These are phyloP conservation scores for Catocala fraxini DNA, from an alignment of 2,888 invertebrate genomes.

Conservation along the genomic window DNA sequence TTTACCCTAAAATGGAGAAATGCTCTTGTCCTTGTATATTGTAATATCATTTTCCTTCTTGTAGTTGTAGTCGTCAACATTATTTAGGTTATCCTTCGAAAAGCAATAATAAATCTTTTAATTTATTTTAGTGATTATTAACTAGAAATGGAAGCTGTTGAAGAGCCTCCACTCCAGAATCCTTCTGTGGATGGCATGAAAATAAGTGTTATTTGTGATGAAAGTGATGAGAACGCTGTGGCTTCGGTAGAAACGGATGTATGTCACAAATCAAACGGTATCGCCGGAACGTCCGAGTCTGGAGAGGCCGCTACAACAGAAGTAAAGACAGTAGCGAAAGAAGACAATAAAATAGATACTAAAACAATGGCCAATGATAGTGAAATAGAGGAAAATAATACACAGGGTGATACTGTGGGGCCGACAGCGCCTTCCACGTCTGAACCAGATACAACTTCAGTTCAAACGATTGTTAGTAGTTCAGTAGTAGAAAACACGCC, in stretches of 20 bases:
- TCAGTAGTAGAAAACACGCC: slow-evolving; percentile 17
- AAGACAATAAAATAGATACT: slow-evolving; percentile 33
- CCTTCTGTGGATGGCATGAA: slow-evolving; percentile 60
- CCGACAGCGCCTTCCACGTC: slow-evolving; percentile 15
- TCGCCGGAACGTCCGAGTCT: slow-evolving; percentile 58
- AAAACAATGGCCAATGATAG: slow-evolving; percentile 10
- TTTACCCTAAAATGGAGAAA: slow-evolving; percentile 7
- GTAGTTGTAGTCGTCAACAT: slow-evolving; percentile 34
- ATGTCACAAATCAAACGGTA: slow-evolving; percentile 78
- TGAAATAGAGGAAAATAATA: slow-evolving; percentile 20
- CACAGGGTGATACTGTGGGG: slow-evolving; percentile 23
- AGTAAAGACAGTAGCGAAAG: slow-evolving; percentile 27
- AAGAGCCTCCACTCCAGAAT: slow-evolving; percentile 57
- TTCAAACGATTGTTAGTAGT: slow-evolving; percentile 14
- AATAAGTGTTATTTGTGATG: slow-evolving; percentile 53
- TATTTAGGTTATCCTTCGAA: slow-evolving; percentile 47
- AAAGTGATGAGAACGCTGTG: slow-evolving; percentile 46
- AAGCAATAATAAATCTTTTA: slow-evolving; percentile 34
- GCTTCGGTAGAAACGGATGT: slow-evolving; percentile 60
- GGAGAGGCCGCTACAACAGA: slow-evolving; percentile 36
- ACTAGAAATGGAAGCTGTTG: slow-evolving; percentile 57
- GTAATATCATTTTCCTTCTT: background rate
- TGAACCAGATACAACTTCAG: slow-evolving; percentile 25
- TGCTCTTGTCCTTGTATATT: background rate
- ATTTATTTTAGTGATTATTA: slow-evolving; percentile 38